phyloP scores from a whole-genome alignment of 35 echinoderm and acorn worm species.

The Heliocidaris erythrogramma region DNA sequence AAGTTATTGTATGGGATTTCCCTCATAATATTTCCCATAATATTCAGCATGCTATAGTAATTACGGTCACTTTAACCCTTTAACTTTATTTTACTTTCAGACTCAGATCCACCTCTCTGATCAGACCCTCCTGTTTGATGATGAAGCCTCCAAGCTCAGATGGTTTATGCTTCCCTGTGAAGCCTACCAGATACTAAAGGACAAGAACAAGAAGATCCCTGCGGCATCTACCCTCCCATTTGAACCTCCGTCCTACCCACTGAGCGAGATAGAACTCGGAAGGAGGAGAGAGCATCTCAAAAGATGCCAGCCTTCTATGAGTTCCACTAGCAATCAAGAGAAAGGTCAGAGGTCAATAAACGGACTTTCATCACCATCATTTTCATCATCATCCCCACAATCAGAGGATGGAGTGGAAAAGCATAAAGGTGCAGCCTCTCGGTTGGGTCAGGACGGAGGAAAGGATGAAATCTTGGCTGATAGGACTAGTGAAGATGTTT shows the following conservation, averaged over 20 bases:
- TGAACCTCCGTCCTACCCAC: constrained; percentile 60
- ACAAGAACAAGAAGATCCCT: background rate
- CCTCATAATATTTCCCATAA: background rate
- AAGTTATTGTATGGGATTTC: too few species aligned
- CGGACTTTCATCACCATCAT: background rate
- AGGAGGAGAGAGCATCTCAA: constrained; percentile 8
- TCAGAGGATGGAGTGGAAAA: background rate
- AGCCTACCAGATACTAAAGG: constrained; percentile 53
- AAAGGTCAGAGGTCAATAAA: background rate
- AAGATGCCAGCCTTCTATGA: background rate
- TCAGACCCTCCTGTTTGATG: constrained; percentile 81
- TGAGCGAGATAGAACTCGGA: background rate
- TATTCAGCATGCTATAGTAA: background rate
- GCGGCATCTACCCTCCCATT: constrained; percentile 55
- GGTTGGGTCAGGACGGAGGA: background rate
- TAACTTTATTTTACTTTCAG: constrained; percentile 37
- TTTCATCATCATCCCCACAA: background rate
- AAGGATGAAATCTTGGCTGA: background rate
- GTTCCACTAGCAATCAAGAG: background rate
- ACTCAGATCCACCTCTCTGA: constrained; percentile 69
- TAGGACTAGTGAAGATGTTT: background rate
- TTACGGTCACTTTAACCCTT: background rate
- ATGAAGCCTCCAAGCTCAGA: constrained; percentile 56
- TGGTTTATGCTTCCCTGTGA: constrained; percentile 97
- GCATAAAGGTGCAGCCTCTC: background rate